Evolutionary conservation across 2,113 vertebrate genomes (phyloP).

Genomic region (Donacobius atricapilla): DNA sequence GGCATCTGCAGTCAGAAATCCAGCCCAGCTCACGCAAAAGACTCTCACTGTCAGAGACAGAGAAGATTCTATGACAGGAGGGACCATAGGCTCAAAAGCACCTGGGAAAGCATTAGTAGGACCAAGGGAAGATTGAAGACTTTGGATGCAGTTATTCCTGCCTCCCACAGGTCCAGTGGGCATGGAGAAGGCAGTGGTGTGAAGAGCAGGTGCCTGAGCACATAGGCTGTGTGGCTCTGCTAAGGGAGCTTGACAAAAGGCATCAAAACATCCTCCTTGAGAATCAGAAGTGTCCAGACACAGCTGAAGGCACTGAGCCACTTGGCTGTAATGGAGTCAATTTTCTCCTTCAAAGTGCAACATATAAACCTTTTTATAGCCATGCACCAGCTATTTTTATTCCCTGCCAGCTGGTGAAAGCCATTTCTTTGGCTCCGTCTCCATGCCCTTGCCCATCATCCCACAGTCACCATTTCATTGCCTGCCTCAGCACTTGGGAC

Average conservation of each 20-base stretch:
- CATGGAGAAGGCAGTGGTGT: not conserved
- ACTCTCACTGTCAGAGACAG: accelerated
- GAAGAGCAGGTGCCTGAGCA: not conserved
- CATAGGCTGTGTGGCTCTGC: not conserved
- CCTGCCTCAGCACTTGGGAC: not conserved
- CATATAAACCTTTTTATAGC: conserved; percentile 7
- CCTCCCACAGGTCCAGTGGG: accelerated
- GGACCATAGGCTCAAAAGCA: not conserved
- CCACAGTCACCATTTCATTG: not conserved
- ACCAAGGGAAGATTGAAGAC: not conserved
- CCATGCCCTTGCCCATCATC: not conserved
- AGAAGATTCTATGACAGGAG: not conserved
- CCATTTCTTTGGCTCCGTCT: not conserved
- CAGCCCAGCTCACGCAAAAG: not conserved
- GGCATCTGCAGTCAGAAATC: not conserved
- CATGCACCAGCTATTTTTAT: not conserved
- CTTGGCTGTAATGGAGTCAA: conserved; percentile 2
- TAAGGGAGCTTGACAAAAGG: not conserved
- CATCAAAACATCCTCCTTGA: not conserved
- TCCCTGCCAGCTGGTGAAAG: not conserved
- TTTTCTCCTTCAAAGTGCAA: conserved; percentile 24
- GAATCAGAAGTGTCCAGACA: not conserved
- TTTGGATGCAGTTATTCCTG: not conserved
- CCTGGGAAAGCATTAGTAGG: not conserved
- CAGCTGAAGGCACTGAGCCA: not conserved